phyloP scores from a whole-genome alignment of 2,113 vertebrate genomes.

The Ceyx margarethae region DNA sequence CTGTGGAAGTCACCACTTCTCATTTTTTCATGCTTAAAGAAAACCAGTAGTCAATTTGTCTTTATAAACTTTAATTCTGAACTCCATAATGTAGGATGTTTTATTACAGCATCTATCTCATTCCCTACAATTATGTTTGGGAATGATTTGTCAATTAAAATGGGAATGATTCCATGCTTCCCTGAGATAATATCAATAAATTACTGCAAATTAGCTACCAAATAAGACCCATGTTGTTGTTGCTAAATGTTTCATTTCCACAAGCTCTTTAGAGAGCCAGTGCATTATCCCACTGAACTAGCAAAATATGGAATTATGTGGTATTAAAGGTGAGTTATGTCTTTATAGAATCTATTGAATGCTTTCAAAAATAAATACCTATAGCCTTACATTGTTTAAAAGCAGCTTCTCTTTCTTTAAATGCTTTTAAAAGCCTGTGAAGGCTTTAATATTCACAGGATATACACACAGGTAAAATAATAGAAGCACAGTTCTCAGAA shows the following conservation, averaged over 20 bases:
- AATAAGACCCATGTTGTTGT: background rate
- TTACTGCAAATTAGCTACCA: background rate
- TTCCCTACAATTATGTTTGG: background rate
- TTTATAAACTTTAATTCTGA: background rate
- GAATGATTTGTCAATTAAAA: background rate
- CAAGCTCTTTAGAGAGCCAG: background rate
- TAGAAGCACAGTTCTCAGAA: background rate
- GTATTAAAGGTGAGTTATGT: conserved; percentile 5
- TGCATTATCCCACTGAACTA: background rate
- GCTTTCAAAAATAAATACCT: conserved; percentile 2
- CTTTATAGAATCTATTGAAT: background rate
- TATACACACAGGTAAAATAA: conserved; percentile 4
- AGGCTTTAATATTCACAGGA: conserved; percentile 4
- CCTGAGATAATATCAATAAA: background rate
- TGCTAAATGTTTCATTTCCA: conserved; percentile 16
- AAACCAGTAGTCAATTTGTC: background rate
- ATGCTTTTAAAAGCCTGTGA: background rate
- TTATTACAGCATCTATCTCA: background rate
- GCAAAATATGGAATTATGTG: too few relatives aligned
- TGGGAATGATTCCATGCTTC: background rate
- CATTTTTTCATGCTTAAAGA: background rate
- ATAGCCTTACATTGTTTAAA: background rate
- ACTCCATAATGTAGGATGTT: background rate
- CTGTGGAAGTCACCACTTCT: background rate
- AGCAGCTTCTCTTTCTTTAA: background rate